Evolutionary conservation across 2,888 invertebrate genomes (phyloP), one percentile per base, ranked within the genome.

Genomic region (Cordilura impudica): DNA sequence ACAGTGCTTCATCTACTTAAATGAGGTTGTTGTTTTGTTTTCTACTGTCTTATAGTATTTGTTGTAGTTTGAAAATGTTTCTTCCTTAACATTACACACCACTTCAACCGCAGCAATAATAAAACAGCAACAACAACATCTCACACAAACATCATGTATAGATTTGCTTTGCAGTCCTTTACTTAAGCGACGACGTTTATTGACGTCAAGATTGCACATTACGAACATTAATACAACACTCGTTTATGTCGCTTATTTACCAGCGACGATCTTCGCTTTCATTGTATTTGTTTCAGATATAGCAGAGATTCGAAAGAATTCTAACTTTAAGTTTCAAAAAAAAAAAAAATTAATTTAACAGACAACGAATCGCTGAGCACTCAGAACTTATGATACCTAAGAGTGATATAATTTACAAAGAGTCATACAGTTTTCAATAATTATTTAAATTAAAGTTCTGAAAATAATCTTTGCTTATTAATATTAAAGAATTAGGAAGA

Each of bases 151-250:
- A 78, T 53, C 73, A 76, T 76, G 75, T 70, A 65, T 58, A 70
- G 79, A 75, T 79, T 79, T 75, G 71, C 75, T 70, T 51, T 70
- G 71, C 71, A 75, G 79, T 79, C 79, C 79, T 79, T 75, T 79
- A 63, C 75, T 79, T 75, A 79, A 79, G 76, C 83, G 85, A 85
- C 86, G 87, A 87, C 88, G 88, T 87, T 88, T 87, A 87, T 88
- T 87, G 87, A 88, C 88, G 88, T 87, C 85, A 86, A 86, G 87
- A 88, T 87, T 87, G 88, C 88, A 87, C 88, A 86, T 87, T 88
- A 87, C 86, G 88, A 88, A 87, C 88, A 88, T 87, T 87, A 87
- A 87, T 86, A 85, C 87, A 87, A 87, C 87, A 88, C 88, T 87
- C 88, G 87, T 87, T 87, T 87, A 87, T 85, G 88, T 86, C 87